phyloP scores from a whole-genome alignment of 2,888 invertebrate genomes.

The Dexiosoma caninum region DNA sequence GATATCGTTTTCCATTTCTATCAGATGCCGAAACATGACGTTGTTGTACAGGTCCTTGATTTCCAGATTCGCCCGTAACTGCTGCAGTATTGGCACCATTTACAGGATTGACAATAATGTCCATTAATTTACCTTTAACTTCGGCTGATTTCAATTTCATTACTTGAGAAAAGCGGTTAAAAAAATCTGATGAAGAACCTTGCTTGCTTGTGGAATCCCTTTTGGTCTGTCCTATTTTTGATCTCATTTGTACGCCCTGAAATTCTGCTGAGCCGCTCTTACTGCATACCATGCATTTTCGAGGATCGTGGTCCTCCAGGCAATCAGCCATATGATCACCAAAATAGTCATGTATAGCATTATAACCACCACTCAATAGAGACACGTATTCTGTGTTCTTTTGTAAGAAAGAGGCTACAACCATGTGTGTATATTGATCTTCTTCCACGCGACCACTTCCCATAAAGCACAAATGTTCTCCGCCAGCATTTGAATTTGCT shows the following conservation, averaged over 20 bases:
- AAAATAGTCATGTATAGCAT: constrained; percentile 89
- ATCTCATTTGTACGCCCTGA: constrained; percentile 41
- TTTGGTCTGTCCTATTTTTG: constrained; percentile 46
- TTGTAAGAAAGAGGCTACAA: constrained; percentile 97
- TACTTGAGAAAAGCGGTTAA: constrained; percentile 90
- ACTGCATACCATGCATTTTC: constrained; percentile 89
- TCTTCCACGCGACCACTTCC: constrained; percentile 96
- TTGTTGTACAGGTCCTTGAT: constrained; percentile 76
- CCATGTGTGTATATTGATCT: constrained; percentile 98
- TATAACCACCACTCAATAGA: constrained; percentile 93
- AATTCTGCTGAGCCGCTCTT: constrained; percentile 72
- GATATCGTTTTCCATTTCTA: constrained; percentile 90
- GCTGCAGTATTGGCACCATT: constrained; percentile 47
- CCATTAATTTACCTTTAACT: constrained; percentile 92
- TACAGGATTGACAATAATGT: constrained; percentile 93
- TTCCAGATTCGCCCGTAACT: constrained; percentile 11
- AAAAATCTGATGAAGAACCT: constrained; percentile 82
- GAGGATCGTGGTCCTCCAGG: constrained; percentile 90
- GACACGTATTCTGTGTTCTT: constrained; percentile 95
- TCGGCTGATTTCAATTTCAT: constrained; percentile 95
- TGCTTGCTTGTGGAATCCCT: constrained; percentile 65
- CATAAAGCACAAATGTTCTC: constrained; percentile 93
- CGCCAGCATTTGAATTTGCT: constrained; percentile 90
- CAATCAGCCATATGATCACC: constrained; percentile 88
- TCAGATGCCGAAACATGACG: constrained; percentile 91